Percentiles rank a stretch among this genome's conserved stretches.
Conservation (phyloP, 2,888 invertebrate genomes). For the Hydriomena furcata region DNA sequence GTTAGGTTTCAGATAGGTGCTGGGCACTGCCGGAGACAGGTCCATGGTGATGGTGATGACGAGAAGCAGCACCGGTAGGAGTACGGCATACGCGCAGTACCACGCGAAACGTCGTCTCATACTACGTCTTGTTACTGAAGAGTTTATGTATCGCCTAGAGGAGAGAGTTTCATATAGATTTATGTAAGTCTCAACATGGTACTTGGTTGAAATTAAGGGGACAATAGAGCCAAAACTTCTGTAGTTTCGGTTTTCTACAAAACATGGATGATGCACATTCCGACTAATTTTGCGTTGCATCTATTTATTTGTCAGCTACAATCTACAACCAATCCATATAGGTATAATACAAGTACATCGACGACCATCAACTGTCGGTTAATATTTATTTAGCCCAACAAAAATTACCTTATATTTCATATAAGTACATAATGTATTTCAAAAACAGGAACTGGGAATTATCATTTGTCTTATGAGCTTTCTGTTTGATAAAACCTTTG, state of each 20-base stretch:
- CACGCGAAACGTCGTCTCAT: conserved; percentile 79
- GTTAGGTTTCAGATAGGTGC: conserved; percentile 83
- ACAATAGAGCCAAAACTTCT: neutral
- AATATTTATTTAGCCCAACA: too few relatives aligned
- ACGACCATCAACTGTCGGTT: too few relatives aligned
- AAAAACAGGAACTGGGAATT: too few relatives aligned
- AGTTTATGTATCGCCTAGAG: conserved; percentile 66
- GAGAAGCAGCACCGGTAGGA: conserved; percentile 78
- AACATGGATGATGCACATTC: too few relatives aligned
- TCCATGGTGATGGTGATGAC: conserved; percentile 83
- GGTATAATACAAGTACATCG: too few relatives aligned
- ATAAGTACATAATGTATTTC: too few relatives aligned
- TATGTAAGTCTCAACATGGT: neutral
- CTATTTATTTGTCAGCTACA: too few relatives aligned
- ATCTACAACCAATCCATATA: too few relatives aligned
- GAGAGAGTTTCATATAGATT: neutral
- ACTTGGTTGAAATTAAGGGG: neutral
- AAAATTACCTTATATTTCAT: too few relatives aligned
- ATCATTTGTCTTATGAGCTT: neutral
- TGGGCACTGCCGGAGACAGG: conserved; percentile 83
- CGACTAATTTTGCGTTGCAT: too few relatives aligned
- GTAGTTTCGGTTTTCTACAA: too few relatives aligned
- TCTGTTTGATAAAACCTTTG: neutral
- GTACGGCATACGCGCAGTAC: conserved; percentile 84
- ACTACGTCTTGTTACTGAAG: conserved; percentile 66